Conservation (phyloP, 2,797 vertebrate species). For the Molossus molossus region DNA sequence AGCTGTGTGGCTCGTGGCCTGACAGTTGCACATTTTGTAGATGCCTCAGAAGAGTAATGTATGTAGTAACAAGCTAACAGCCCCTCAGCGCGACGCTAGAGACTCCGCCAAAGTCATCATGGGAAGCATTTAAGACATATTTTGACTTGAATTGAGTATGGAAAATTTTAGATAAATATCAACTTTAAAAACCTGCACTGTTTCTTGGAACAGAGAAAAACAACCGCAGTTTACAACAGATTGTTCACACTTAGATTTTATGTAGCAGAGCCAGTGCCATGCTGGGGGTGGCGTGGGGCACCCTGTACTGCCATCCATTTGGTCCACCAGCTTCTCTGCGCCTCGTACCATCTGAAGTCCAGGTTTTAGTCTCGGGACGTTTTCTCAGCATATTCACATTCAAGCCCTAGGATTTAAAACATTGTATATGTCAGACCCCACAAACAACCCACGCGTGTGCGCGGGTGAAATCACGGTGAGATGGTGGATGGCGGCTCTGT, state of each 20-base stretch:
- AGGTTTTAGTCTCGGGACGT: background rate
- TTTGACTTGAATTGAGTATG: background rate
- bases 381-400: background rate
- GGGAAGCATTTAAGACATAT: background rate
- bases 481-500: background rate
- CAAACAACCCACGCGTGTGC: background rate
- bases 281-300: background rate
- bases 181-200: background rate
- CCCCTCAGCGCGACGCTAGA: background rate
- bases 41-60: background rate
- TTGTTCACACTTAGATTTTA: background rate
- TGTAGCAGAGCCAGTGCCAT: fast-evolving
- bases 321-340: background rate
- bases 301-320: fast-evolving
- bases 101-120: background rate
- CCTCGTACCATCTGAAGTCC: background rate
- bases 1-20: background rate
- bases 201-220: slow-evolving; percentile 8
- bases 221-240: background rate
- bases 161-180: slow-evolving; percentile 24
- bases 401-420: background rate
- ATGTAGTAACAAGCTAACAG: background rate
- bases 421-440: background rate
- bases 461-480: background rate
- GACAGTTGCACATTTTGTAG: background rate